phyloP scores from a whole-genome alignment of 2,113 vertebrate species.

The Pelvicachromis taeniatus region DNA sequence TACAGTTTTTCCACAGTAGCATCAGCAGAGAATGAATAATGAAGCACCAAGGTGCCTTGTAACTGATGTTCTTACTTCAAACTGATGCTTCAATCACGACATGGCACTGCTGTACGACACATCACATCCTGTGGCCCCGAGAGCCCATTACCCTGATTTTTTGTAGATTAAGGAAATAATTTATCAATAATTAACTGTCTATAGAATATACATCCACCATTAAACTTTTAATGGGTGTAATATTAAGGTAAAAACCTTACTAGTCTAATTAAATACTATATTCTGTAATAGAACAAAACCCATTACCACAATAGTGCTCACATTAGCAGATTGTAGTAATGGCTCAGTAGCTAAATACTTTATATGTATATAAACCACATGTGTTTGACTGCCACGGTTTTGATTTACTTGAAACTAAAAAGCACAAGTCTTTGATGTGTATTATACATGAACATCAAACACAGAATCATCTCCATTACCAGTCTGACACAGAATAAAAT shows the following conservation, averaged over 20 bases:
- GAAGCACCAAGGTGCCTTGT: neutral
- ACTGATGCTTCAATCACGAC: neutral
- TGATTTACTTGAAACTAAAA: neutral
- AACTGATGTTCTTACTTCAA: neutral
- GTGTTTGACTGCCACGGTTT: neutral
- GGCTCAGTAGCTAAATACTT: neutral
- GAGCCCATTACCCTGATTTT: rapidly evolving
- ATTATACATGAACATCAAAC: slow-evolving; percentile 14
- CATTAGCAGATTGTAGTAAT: neutral
- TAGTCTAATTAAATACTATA: neutral
- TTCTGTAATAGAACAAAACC: neutral
- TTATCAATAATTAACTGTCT: neutral
- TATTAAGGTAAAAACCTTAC: neutral
- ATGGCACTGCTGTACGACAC: neutral
- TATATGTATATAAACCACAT: neutral
- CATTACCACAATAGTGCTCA: neutral
- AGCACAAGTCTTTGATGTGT: slow-evolving; percentile 5
- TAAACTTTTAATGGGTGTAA: neutral
- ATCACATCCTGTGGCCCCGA: neutral
- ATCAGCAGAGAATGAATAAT: neutral
- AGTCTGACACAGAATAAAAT: neutral
- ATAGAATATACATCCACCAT: neutral
- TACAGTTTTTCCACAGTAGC: neutral
- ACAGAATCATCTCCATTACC: neutral
- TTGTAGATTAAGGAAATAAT: neutral